These are phyloP conservation scores for Andrena chrysosceles DNA, from an alignment of 2,888 invertebrate genomes.

Conservation along the genomic window DNA sequence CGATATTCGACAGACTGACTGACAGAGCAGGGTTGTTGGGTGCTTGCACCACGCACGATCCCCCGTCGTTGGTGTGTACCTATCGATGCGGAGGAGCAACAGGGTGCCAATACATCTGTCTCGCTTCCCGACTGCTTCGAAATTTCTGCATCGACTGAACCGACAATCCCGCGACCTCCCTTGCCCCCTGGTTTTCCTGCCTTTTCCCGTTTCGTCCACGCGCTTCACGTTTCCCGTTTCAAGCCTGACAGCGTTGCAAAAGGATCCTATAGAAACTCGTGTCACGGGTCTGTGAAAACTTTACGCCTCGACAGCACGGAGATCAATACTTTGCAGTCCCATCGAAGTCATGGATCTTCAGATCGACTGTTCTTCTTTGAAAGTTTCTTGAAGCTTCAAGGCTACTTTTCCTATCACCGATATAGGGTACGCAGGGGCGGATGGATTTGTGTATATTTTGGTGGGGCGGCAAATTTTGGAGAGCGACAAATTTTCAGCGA, in stretches of 20 bases:
- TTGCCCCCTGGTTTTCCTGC: not conserved
- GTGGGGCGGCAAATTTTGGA: no score
- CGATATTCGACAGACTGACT: slow-evolving; percentile 50
- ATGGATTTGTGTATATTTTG: no score
- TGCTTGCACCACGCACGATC: slow-evolving; percentile 14
- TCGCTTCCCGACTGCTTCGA: slow-evolving; percentile 39
- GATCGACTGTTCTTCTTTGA: no score
- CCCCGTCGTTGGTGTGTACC: not conserved
- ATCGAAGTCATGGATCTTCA: no score
- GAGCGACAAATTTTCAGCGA: no score
- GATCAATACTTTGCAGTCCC: not conserved
- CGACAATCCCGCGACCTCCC: slow-evolving; percentile 24
- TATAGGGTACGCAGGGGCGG: no score
- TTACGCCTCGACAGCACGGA: not conserved
- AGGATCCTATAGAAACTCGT: not conserved
- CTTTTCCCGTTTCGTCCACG: not conserved
- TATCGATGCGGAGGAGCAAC: slow-evolving; percentile 66
- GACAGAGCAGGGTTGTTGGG: slow-evolving; percentile 30
- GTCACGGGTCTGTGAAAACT: not conserved
- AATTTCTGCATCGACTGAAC: slow-evolving; percentile 26
- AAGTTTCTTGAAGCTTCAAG: no score
- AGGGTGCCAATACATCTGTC: slow-evolving; percentile 71
- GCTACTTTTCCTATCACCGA: no score
- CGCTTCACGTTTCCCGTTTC: not conserved
- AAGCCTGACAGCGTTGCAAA: not conserved